Evolutionary conservation across 2,888 invertebrate species (phyloP), one percentile per base, ranked within the genome.

Genomic region (Ennomos quercinarius): DNA sequence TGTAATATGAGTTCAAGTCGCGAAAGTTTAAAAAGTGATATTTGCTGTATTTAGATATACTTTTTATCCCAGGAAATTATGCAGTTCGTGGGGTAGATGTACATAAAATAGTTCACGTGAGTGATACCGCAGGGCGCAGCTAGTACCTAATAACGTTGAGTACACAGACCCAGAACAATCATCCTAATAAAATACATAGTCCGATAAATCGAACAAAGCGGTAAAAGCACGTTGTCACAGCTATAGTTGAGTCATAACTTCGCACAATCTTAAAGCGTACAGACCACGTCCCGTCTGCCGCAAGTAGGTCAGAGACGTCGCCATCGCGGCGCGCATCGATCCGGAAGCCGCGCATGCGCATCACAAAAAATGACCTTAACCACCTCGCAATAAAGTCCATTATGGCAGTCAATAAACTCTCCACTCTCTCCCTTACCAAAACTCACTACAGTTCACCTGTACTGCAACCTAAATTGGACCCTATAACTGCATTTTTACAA

Each of bases 231-330:
- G 3, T 27, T 0, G 5, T 5, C 6, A 27, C 6, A 6, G 27
- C 6, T 5, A 46, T 13, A 9, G 45, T 9, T 55, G 47, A 55
- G 36, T 42, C 51, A 44, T 41, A 52, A 35, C 34, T 13, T 54
- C 37, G 56, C 57, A 62, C 53, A 51, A 10, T 56, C 47, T 40
- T 40, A 40, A 17, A 58, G 51, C 48, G 55, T 34, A 40, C 38
- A 46, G 59, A 55, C 60, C 37, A 38, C 39, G 9, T 40, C 37
- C 36, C 55, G 65, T 66, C 67, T 65, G 54, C 70, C 73, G 74
- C 83, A 90, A 85, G 65, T 89, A 79, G 91, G 90, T 89, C 89
- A 89, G 70, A 76, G 78, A 71, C 86, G 85, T 80, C 83, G 83
- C 80, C 85, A 76, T 77, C 84, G 80, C 81, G 85, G 76, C 84